Percentiles rank a stretch among this genome's conserved stretches.
These are phyloP conservation scores for Stomatorhinus ivindoensis DNA, from an alignment of 2,113 vertebrate species.

Conservation along the genomic window DNA sequence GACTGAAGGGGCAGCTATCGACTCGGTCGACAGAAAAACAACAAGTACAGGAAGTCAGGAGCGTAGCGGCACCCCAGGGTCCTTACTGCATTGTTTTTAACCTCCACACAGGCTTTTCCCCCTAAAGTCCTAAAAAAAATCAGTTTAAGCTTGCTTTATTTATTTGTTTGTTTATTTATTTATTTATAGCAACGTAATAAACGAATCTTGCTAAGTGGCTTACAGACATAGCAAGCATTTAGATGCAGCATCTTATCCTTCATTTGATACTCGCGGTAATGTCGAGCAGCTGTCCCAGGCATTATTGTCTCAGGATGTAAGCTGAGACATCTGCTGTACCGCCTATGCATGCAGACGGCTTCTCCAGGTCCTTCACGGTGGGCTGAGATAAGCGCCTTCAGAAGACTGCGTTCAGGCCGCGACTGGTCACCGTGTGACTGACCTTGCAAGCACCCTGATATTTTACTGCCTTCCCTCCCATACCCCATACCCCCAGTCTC, in stretches of 20 bases:
- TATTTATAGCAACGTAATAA: background rate
- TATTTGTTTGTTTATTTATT: background rate
- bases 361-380: background rate
- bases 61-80: background rate
- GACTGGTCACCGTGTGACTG: background rate
- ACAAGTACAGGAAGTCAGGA: background rate
- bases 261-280: background rate
- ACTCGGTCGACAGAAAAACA: conserved; percentile 3
- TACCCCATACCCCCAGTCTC: background rate
- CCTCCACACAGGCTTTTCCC: background rate
- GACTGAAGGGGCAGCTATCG: background rate
- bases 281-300: background rate
- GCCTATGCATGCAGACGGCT: background rate
- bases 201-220: background rate
- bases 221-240: background rate
- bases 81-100: background rate
- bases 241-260: background rate
- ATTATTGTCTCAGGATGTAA: background rate
- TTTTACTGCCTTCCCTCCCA: background rate
- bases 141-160: background rate
- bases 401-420: background rate
- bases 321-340: background rate
- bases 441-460: background rate
- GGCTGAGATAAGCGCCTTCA: background rate
- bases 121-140: background rate